phyloP scores from a whole-genome alignment of 2,888 invertebrate species.

The Tanypteryx hageni region DNA sequence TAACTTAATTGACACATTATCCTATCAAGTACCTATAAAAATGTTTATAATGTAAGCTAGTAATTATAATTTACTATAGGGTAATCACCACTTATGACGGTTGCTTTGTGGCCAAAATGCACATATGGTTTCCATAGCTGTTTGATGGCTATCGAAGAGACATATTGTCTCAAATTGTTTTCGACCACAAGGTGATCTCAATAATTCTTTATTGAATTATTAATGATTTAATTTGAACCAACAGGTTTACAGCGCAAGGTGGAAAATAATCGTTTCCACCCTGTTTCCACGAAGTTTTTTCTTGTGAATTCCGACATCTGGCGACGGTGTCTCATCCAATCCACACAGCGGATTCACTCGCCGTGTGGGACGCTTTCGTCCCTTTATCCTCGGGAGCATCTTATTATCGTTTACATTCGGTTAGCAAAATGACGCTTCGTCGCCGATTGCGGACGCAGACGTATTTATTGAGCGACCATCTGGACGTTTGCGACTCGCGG shows the following conservation, averaged over 20 bases:
- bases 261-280: not conserved
- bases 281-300: constrained; percentile 10
- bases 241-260: not conserved
- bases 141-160: too few species aligned
- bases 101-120: too few species aligned
- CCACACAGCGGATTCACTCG: not conserved
- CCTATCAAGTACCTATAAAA: too few species aligned
- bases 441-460: not conserved
- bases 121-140: too few species aligned
- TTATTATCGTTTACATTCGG: constrained; percentile 33
- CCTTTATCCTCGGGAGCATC: not conserved
- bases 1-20: too few species aligned
- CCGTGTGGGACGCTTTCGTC: not conserved
- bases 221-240: not conserved
- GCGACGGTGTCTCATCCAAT: not conserved
- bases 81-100: too few species aligned
- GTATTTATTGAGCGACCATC: constrained; percentile 1
- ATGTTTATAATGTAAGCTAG: too few species aligned
- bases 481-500: not conserved
- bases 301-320: constrained; percentile 19
- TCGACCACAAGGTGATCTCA: too few species aligned
- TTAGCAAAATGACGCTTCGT: constrained; percentile 7
- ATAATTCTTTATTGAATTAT: too few species aligned
- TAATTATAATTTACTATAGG: too few species aligned
- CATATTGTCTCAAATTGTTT: too few species aligned